Percentiles rank a stretch among this genome's conserved stretches.
Evolutionary conservation across 2,113 vertebrate genomes (phyloP).

Genomic region (Dermatemys mawii): DNA sequence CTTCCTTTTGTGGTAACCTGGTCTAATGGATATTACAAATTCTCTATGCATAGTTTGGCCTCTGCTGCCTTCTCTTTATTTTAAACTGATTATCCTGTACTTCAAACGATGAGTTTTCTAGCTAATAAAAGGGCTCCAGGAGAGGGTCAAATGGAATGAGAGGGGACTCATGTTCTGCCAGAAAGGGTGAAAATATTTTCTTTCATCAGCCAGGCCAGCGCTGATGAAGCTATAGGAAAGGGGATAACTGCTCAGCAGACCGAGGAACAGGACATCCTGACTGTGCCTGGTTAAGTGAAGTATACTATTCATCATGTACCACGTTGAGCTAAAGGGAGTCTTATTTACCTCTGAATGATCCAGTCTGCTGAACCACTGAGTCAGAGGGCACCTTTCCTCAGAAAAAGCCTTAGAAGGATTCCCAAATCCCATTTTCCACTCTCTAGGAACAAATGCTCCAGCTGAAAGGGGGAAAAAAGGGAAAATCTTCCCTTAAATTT

Average conservation of each 20-base stretch:
- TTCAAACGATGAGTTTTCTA: background rate
- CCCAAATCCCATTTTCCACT: fast-evolving
- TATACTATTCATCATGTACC: background rate
- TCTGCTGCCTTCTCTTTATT: background rate
- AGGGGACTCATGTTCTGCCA: background rate
- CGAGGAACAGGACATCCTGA: background rate
- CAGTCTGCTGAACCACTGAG: background rate
- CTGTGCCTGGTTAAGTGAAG: background rate
- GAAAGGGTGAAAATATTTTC: background rate
- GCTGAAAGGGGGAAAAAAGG: background rate
- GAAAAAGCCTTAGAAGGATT: background rate
- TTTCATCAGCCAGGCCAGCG: background rate
- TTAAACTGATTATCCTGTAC: conserved; percentile 36
- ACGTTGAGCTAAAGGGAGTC: background rate
- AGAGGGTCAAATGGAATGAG: background rate
- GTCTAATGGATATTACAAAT: background rate
- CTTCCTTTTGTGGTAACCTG: background rate
- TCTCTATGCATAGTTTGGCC: background rate
- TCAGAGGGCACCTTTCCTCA: background rate
- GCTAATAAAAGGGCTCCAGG: background rate
- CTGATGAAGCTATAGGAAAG: background rate
- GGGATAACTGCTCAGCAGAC: background rate
- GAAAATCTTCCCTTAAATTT: background rate
- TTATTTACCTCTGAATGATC: background rate
- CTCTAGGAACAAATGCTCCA: background rate